Conservation (phyloP, 2,888 invertebrate species). For the Adelognathus sp. region DNA sequence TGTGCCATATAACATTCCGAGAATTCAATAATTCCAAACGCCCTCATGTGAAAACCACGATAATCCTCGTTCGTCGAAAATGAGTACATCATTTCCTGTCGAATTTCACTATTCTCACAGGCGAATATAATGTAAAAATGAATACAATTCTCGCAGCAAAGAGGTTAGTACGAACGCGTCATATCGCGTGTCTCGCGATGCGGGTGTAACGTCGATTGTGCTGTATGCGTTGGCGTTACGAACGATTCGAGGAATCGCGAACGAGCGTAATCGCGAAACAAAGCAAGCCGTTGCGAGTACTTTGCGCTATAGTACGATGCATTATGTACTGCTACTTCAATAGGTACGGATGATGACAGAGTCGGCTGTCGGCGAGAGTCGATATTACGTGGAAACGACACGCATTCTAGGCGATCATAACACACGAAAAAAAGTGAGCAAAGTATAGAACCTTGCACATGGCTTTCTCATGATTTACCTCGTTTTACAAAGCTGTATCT, state of each 20-base stretch:
- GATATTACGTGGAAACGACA: not conserved
- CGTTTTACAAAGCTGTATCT: no score
- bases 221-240: constrained; percentile 7
- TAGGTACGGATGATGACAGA: constrained; percentile 7
- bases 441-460: no score
- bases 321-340: not conserved
- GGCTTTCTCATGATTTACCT: no score
- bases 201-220: constrained; percentile 39
- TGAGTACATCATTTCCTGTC: not conserved
- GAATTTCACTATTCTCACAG: not conserved
- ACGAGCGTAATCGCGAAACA: constrained; percentile 37
- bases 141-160: not conserved
- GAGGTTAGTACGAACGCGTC: not conserved
- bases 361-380: not conserved
- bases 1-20: no score
- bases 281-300: constrained; percentile 28
- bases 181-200: constrained; percentile 48
- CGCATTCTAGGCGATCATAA: no score
- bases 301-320: constrained; percentile 15
- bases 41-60: no score
- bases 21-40: no score
- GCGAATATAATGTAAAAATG: no score
- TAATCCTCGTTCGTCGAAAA: no score
- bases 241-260: constrained; percentile 50
- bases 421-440: no score